Evolutionary conservation across 2,888 invertebrate genomes (phyloP).

Genomic region (Fragum sueziense): DNA sequence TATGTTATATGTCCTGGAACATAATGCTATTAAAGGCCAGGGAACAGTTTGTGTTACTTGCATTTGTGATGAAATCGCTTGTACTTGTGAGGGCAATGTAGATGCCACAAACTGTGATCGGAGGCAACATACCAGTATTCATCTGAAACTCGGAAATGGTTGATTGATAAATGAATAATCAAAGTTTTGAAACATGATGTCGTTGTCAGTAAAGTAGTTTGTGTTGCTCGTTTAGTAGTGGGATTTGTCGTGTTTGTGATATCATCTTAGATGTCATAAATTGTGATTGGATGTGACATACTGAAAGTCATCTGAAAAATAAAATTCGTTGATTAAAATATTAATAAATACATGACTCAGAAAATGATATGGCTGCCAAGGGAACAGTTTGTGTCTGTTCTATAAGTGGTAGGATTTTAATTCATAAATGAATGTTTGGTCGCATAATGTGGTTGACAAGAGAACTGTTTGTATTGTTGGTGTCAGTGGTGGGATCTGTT

Average conservation of each 20-base stretch:
- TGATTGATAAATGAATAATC: not conserved
- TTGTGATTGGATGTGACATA: not conserved
- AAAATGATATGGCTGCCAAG: too few species aligned
- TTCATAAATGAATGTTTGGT: too few species aligned
- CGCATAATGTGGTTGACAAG: too few species aligned
- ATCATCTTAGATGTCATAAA: not conserved
- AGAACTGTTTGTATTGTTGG: too few species aligned
- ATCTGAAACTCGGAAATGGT: not conserved
- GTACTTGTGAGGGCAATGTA: not conserved
- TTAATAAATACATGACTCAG: too few species aligned
- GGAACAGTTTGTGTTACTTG: slow-evolving; percentile 18
- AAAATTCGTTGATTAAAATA: too few species aligned
- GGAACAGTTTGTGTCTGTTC: not conserved
- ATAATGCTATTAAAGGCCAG: not conserved
- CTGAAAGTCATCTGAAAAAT: slow-evolving; percentile 15
- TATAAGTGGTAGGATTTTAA: not conserved
- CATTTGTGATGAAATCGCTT: not conserved
- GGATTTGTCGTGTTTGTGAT: not conserved
- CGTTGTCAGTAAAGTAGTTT: too few species aligned
- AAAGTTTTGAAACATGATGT: not conserved
- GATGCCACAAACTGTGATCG: not conserved
- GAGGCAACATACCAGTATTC: not conserved
- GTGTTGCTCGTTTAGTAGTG: too few species aligned
- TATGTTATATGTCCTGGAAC: slow-evolving; percentile 13
- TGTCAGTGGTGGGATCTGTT: too few species aligned